phyloP scores from a whole-genome alignment of 2,797 vertebrate species.

The Orestias chungarensis region DNA sequence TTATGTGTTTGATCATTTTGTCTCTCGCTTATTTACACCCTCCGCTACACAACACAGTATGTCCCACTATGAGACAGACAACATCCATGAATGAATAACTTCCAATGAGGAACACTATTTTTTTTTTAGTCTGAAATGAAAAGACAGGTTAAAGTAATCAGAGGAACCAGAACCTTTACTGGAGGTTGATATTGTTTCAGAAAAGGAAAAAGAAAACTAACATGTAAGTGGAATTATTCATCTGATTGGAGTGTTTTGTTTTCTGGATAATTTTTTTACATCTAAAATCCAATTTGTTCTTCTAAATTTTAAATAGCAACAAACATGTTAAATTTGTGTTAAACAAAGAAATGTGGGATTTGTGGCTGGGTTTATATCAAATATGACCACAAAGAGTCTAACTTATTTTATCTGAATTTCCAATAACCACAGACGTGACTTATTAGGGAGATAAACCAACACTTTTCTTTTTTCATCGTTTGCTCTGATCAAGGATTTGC shows the following conservation, averaged over 20 bases:
- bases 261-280: too few species aligned
- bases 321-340: constrained; percentile 48
- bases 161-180: constrained; percentile 45
- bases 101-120: constrained; percentile 46
- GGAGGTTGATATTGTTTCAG: constrained; percentile 45
- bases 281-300: constrained; percentile 33
- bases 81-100: constrained; percentile 70
- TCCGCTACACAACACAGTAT: constrained; percentile 38
- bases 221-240: constrained; percentile 36
- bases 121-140: constrained; percentile 46
- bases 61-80: constrained; percentile 76
- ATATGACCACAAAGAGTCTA: constrained; percentile 27
- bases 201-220: constrained; percentile 47
- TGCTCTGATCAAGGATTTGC: not conserved
- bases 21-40: constrained; percentile 19
- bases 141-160: constrained; percentile 47
- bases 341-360: constrained; percentile 31
- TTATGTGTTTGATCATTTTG: constrained; percentile 34
- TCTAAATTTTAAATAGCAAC: constrained; percentile 33
- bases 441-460: not conserved
- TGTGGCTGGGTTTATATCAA: constrained; percentile 25
- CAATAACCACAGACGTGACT: too few species aligned
- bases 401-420: constrained; percentile 3
- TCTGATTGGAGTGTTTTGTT: constrained; percentile 33
- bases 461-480: not conserved